Conservation (phyloP, 2,113 vertebrate species). For the Anarrhichthys ocellatus region DNA sequence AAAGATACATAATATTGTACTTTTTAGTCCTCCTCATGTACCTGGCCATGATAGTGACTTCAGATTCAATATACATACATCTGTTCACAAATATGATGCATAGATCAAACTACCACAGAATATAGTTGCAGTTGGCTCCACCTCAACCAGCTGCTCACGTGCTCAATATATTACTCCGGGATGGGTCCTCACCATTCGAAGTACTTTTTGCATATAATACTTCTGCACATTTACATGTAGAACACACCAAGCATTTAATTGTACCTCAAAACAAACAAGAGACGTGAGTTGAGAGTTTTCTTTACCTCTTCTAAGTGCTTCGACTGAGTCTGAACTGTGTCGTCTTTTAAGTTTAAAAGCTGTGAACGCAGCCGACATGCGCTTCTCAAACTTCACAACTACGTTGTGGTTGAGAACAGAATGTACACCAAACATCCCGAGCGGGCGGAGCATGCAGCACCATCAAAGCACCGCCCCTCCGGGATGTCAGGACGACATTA, state of each 20-base stretch:
- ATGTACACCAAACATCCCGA: neutral
- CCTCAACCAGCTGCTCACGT: neutral
- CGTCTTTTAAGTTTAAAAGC: neutral
- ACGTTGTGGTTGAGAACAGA: neutral
- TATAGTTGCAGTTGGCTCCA: neutral
- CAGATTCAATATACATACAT: neutral
- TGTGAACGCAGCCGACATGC: neutral
- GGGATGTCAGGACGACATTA: rapidly evolving
- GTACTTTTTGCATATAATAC: neutral
- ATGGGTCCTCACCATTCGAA: neutral
- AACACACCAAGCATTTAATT: neutral
- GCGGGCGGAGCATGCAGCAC: neutral
- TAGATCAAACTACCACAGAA: neutral
- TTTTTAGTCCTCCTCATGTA: neutral
- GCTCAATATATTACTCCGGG: neutral
- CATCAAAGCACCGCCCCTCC: conserved; percentile 13
- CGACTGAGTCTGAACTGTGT: too few species aligned
- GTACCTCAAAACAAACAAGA: neutral
- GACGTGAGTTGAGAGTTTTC: neutral
- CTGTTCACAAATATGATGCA: neutral
- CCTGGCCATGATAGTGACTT: neutral
- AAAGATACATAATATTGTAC: neutral
- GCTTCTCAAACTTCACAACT: neutral
- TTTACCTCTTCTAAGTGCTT: conserved; percentile 37
- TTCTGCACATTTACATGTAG: neutral